Evolutionary conservation across 2,113 vertebrate genomes (phyloP), one percentile per base, ranked within the genome.

Genomic region (Cynoglossus semilaevis): DNA sequence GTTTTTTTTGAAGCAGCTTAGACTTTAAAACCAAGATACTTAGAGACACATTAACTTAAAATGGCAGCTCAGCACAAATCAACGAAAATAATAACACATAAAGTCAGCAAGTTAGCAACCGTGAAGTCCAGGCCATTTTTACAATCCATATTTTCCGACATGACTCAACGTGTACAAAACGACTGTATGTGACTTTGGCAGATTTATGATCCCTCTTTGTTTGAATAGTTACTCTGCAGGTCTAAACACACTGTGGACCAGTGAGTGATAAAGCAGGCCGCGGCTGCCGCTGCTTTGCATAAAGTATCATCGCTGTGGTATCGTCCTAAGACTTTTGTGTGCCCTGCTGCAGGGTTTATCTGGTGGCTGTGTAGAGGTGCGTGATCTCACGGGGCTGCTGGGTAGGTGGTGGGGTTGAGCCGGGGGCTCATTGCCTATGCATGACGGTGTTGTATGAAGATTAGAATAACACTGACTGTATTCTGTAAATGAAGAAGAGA

Each of bases 401-500:
- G 74, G 77, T 79, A 78, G 77, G 74, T 77, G 82, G 72, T 58
- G 75, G 75, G 79, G 77, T 86, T 85, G 92, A 91, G 92, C 73
- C 86, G 80, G 86, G 90, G 89, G 85, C 91, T 95, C 92, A 95
- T 97, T 97, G 94, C 89, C 93, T 96, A 95, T 96, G 96, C 93
- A 96, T 94, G 93, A 91, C 86, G 88, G 92, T 90, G 91, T 95
- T 96, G 94, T 96, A 87, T 92, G 92, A 91, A 97, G 94, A 98
- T 97, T 98, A 97, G 95, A 98, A 96, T 95, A 97, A 97, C 95
- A 98, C 88, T 92, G 93, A 94, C 94, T 94, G 92, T 94, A 94
- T 95, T 97, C 95, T 96, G 95, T 97, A 98, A 98, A 99, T 95
- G 95, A 97, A 95, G 94, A 90, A 91, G 92, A 94, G 94, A 94